phyloP scores from a whole-genome alignment of 2,888 invertebrate genomes.

The Ypsolopha scabrella region DNA sequence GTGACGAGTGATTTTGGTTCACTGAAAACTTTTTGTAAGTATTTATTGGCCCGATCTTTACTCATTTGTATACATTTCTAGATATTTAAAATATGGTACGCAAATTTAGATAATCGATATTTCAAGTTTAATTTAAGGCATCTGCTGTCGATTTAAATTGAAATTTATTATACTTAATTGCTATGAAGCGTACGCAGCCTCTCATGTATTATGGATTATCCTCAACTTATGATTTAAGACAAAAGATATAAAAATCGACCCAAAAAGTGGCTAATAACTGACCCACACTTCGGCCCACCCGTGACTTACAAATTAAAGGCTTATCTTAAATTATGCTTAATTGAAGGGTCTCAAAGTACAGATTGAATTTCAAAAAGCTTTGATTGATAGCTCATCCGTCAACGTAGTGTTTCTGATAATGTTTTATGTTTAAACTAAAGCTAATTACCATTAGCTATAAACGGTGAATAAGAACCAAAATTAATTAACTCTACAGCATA shows the following conservation, averaged over 20 bases:
- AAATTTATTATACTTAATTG: conserved; percentile 67
- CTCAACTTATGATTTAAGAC: conserved; percentile 51
- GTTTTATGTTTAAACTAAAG: conserved; percentile 28
- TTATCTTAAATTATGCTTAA: conserved; percentile 67
- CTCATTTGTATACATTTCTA: too few species aligned
- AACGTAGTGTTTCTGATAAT: conserved; percentile 32
- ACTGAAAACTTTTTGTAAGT: conserved; percentile 21
- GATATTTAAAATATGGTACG: too few species aligned
- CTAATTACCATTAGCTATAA: conserved; percentile 10
- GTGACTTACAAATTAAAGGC: conserved; percentile 62
- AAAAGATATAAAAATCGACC: conserved; percentile 47
- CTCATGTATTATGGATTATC: conserved; percentile 62
- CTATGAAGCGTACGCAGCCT: conserved; percentile 44
- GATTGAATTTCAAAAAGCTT: conserved; percentile 57
- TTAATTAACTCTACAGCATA: too few species aligned
- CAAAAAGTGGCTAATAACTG: conserved; percentile 55
- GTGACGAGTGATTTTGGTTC: conserved; percentile 36
- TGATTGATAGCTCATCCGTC: conserved; percentile 55
- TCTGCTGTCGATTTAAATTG: conserved; percentile 52
- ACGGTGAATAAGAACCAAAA: too few species aligned
- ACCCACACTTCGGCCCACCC: conserved; percentile 63
- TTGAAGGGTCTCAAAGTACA: conserved; percentile 58
- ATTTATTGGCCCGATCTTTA: too few species aligned
- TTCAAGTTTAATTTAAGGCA: conserved; percentile 22
- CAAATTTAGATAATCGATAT: too few species aligned